These are phyloP conservation scores for Phrynosoma platyrhinos DNA, from an alignment of 2,113 vertebrate species.

Conservation along the genomic window DNA sequence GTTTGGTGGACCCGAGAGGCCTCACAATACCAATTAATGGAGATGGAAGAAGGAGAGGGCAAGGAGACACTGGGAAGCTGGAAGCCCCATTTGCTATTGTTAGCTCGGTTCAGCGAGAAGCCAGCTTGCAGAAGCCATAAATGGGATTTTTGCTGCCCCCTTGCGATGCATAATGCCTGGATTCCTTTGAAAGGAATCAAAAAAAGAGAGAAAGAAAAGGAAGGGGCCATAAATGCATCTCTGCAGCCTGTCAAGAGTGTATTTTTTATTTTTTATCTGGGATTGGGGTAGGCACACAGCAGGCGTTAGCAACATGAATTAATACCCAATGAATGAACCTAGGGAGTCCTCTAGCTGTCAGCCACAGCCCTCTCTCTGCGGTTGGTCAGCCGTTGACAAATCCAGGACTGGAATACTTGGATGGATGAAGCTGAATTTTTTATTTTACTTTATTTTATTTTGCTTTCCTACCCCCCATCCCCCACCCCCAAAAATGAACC, in stretches of 20 bases:
- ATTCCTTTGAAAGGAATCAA: not conserved
- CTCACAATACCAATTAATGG: not conserved
- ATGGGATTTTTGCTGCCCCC: conserved; percentile 14
- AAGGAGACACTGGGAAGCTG: not conserved
- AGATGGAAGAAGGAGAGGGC: conserved; percentile 3
- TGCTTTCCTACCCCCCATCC: not conserved
- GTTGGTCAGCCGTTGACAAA: not conserved
- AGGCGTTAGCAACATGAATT: conserved; percentile 4
- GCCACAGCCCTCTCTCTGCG: not conserved
- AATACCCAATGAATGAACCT: not conserved
- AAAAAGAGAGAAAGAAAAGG: too few relatives aligned
- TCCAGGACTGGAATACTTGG: not conserved
- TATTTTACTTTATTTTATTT: too few relatives aligned
- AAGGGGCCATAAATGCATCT: not conserved
- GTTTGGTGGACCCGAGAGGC: not conserved
- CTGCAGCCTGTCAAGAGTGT: not conserved
- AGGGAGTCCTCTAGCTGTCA: conserved; percentile 9
- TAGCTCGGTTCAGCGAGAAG: not conserved
- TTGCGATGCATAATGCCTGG: not conserved
- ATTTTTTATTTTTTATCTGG: conserved; percentile 2
- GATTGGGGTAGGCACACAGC: not conserved
- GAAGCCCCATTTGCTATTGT: not conserved
- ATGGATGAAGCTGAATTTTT: not conserved
- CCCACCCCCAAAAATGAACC: too few relatives aligned
- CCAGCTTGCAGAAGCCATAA: not conserved